A percentile compares a stretch with the other conserved stretches of the same genome.
These are phyloP conservation scores for Tenthredo distinguenda DNA, from an alignment of 2,888 invertebrate species.

Conservation along the genomic window DNA sequence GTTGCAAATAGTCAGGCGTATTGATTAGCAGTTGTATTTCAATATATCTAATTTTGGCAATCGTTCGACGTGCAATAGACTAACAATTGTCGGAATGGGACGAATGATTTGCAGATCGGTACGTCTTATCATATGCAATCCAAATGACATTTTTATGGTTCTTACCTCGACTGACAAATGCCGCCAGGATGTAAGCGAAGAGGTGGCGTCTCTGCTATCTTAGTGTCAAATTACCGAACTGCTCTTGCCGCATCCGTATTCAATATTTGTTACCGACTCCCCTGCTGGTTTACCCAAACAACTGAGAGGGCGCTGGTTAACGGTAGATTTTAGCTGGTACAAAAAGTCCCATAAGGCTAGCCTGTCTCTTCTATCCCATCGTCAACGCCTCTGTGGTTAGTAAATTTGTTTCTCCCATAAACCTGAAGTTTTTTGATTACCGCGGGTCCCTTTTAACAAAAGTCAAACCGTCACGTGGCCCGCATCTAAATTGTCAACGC, in stretches of 20 bases:
- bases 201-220: too few species aligned
- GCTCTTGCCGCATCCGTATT: background rate
- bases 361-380: background rate
- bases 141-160: too few species aligned
- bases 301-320: background rate
- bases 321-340: background rate
- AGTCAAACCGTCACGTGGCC: background rate
- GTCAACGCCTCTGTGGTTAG: background rate
- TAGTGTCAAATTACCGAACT: background rate
- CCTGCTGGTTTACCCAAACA: background rate
- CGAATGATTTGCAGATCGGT: background rate
- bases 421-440: background rate
- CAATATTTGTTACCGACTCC: background rate
- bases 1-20: background rate
- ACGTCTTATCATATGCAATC: background rate
- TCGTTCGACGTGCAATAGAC: background rate
- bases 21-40: background rate
- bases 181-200: background rate
- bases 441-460: background rate
- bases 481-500: background rate
- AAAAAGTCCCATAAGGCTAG: background rate
- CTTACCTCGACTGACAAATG: background rate
- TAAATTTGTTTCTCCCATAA: background rate
- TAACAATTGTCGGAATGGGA: background rate
- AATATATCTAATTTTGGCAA: background rate